Evolutionary conservation across 2,888 invertebrate species (phyloP), one percentile per base, ranked within the genome.

Genomic region (Trissoscelio sp.): DNA sequence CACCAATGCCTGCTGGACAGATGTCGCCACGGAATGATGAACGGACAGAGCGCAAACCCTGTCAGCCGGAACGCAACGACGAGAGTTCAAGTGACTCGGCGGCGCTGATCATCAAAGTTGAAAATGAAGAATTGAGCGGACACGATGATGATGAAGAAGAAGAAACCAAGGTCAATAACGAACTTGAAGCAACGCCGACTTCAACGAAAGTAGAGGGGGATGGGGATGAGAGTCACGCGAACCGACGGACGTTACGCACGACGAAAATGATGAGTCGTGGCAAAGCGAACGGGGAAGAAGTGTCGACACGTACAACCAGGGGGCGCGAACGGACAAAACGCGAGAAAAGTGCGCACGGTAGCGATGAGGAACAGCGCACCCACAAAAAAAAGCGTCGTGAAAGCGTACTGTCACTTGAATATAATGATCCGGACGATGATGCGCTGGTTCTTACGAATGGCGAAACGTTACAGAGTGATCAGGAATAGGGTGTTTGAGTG

Each of bases 401-500:
- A 84, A 95, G 95, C 69, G 95, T 95, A 78, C 93, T 95, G 67
- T 95, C 95, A 75, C 93, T 95, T 77, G 95, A 95, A 91, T 95
- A 95, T 91, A 95, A 95, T 89, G 95, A 95, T 62, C 89, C 87
- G 85, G 95, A 95, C 75, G 95, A 95, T 85, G 94, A 95, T 58
- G 94, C 95, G n/a, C 93, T 95, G 87, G 94, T 95, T 80, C 92
- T 94, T 84, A 93, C 94, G 85, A 95, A 95, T 90, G 95, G 95
- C 81, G 95, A 95, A 77, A 91, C 87, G 60, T 84, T 91, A 60
- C 91, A 90, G 79, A 91, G 91, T 86, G 91, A 91, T 87, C 89
- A 90, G 24, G 91, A 91, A 84, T 90, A 79, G 34, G 39, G 12
- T 24, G 37, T 14, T 24, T 39, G 14, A 39, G 37, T 53, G 51